phyloP scores from a whole-genome alignment of 2,888 invertebrate species.

The Apamea anceps region DNA sequence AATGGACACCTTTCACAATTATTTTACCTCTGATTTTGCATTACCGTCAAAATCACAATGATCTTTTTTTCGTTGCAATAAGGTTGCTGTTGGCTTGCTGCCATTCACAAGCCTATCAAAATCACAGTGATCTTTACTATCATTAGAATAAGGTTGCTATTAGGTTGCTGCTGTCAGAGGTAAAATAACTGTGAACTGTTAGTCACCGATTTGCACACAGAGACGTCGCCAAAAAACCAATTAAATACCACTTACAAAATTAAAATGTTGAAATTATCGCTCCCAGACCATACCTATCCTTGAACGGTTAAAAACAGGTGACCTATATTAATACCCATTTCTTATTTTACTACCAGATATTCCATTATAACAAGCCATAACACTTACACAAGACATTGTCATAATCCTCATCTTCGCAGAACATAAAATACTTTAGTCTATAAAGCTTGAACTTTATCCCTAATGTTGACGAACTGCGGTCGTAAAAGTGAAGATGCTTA shows the following conservation, averaged over 20 bases:
- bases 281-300: neutral
- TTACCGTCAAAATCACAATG: too few species aligned
- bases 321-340: neutral
- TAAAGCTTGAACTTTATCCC: constrained; percentile 49
- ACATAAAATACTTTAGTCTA: constrained; percentile 55
- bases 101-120: too few species aligned
- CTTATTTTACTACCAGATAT: constrained; percentile 28
- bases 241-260: neutral
- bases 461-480: constrained; percentile 50
- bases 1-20: too few species aligned
- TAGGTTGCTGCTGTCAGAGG: neutral
- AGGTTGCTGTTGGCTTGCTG: too few species aligned
- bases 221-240: neutral
- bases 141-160: neutral
- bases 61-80: too few species aligned
- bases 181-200: neutral
- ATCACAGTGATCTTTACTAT: neutral
- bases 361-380: constrained; percentile 29
- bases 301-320: neutral
- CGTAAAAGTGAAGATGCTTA: constrained; percentile 51
- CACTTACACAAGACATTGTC: constrained; percentile 36
- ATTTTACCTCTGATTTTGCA: too few species aligned
- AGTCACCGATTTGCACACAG: too few species aligned
- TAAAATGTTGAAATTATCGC: neutral
- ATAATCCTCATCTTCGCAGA: constrained; percentile 25